phyloP scores from a whole-genome alignment of 2,888 invertebrate species.

The Dynastes maya region DNA sequence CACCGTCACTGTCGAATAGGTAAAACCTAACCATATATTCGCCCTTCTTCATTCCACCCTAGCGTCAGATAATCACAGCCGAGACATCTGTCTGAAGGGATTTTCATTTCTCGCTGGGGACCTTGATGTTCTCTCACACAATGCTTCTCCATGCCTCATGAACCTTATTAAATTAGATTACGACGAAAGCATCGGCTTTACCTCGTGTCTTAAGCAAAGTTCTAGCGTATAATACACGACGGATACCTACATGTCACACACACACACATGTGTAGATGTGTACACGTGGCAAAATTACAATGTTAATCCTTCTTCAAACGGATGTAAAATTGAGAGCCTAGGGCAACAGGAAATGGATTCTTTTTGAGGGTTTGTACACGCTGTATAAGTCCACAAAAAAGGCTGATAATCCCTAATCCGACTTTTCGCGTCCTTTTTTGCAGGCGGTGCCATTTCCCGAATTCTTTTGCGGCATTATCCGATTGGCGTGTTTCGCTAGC shows the following conservation, averaged over 20 bases:
- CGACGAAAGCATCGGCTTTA: neutral
- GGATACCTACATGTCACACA: neutral
- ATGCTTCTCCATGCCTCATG: slow-evolving; percentile 20
- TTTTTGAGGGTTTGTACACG: neutral
- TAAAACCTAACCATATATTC: neutral
- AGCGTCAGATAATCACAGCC: slow-evolving; percentile 25
- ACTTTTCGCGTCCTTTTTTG: neutral
- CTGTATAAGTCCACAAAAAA: neutral
- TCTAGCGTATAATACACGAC: neutral
- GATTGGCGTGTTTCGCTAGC: neutral
- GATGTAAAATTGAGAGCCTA: slow-evolving; percentile 18
- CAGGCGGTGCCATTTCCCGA: neutral
- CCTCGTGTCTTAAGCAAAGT: neutral
- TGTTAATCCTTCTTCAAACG: slow-evolving; percentile 28
- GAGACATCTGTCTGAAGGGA: slow-evolving; percentile 38
- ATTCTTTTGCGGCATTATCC: slow-evolving; percentile 20
- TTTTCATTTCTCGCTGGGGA: slow-evolving; percentile 21
- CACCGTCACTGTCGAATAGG: neutral
- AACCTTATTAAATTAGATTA: slow-evolving; percentile 43
- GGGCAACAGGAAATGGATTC: neutral
- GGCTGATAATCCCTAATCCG: slow-evolving; percentile 30
- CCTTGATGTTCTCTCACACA: slow-evolving; percentile 13
- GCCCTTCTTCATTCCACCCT: slow-evolving; percentile 1
- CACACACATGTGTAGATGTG: neutral
- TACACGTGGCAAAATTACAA: slow-evolving; percentile 1